Evolutionary conservation across 2,113 vertebrate genomes (phyloP).

Genomic region (Calidris pygmaea): DNA sequence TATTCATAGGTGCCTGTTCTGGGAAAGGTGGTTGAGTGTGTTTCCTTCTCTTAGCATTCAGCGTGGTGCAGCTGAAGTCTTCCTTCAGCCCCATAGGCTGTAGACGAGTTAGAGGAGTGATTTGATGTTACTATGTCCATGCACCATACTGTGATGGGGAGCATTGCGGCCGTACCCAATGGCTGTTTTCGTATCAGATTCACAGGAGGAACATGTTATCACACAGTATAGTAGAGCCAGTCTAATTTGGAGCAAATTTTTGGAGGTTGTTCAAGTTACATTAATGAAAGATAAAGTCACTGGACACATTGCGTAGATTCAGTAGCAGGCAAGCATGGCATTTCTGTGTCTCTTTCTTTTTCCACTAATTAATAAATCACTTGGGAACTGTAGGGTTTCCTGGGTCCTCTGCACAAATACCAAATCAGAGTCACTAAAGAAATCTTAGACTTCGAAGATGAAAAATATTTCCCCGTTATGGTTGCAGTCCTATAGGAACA

Average conservation of each 20-base stretch:
- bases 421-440: conserved; percentile 8
- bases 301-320: not conserved
- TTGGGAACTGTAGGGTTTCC: not conserved
- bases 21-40: not conserved
- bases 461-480: conserved; percentile 3
- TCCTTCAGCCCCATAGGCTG: not conserved
- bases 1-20: not conserved
- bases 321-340: not conserved
- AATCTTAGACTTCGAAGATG: conserved; percentile 14
- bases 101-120: not conserved
- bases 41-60: not conserved
- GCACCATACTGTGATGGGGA: not conserved
- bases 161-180: not conserved
- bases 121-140: not conserved
- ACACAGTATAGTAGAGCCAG: not conserved
- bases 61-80: not conserved
- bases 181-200: rapidly evolving
- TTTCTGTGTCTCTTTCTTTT: not conserved
- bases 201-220: not conserved
- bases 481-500: not conserved
- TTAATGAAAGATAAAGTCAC: conserved; percentile 28
- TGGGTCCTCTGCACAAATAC: not conserved
- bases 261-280: not conserved
- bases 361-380: conserved; percentile 17
- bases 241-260: not conserved